Percentiles rank a stretch among this genome's conserved stretches.
Evolutionary conservation across 2,888 invertebrate genomes (phyloP).

Genomic region (Melipona beecheii): DNA sequence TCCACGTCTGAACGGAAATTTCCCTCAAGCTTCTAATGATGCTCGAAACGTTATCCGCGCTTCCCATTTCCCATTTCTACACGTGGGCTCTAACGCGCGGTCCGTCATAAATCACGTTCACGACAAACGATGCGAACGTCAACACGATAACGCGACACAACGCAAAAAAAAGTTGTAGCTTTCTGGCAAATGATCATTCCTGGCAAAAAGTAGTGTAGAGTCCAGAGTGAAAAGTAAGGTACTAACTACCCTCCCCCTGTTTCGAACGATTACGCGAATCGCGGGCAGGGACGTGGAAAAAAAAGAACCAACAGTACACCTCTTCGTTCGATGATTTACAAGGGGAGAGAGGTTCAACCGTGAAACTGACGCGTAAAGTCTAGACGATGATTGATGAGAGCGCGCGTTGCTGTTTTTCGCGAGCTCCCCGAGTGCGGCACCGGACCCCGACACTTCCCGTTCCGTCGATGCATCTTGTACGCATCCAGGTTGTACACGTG

Average conservation of each 20-base stretch:
- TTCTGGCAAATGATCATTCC: no score
- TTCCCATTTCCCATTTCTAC: neutral
- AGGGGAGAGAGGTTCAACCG: slow-evolving; percentile 11
- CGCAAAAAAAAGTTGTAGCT: no score
- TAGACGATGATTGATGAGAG: slow-evolving; percentile 43
- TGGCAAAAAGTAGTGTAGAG: no score
- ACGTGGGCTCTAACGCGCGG: no score
- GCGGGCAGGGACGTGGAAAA: neutral
- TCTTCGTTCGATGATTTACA: slow-evolving; percentile 30
- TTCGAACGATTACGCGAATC: slow-evolving; percentile 1
- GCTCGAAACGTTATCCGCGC: neutral
- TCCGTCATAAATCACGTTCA: neutral
- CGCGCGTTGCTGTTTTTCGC: neutral
- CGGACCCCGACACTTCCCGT: slow-evolving; percentile 30
- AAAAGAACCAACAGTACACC: slow-evolving; percentile 20
- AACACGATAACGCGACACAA: no score
- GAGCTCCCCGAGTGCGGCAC: slow-evolving; percentile 3
- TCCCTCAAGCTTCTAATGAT: slow-evolving; percentile 1
- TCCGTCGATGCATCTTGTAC: slow-evolving; percentile 20
- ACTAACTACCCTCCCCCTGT: no score
- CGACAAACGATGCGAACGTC: neutral
- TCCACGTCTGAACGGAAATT: neutral
- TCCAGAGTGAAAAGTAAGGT: no score
- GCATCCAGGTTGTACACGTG: slow-evolving; percentile 5
- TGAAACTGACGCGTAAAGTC: slow-evolving; percentile 27